A percentile compares a stretch with the other conserved stretches of the same genome.
phyloP scores from a whole-genome alignment of 2,888 invertebrate species.

The Yponomeuta evonymella region DNA sequence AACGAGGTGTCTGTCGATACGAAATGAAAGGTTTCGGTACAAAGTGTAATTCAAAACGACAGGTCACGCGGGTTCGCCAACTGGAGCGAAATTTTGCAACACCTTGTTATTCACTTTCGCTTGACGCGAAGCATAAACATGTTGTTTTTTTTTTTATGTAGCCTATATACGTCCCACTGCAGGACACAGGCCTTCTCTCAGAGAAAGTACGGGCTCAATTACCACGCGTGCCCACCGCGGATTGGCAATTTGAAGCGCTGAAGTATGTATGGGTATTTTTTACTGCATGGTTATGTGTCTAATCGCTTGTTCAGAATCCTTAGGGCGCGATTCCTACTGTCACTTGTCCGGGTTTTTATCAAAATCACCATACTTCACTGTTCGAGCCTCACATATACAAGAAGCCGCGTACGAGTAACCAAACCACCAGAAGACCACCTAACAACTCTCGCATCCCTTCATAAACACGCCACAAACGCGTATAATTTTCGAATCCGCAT shows the following conservation, averaged over 20 bases:
- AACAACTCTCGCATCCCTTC: neutral
- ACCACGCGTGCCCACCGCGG: too few species aligned
- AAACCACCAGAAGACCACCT: neutral
- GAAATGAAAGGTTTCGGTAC: neutral
- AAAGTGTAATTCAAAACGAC: constrained; percentile 23
- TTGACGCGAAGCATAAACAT: neutral
- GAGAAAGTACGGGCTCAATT: too few species aligned
- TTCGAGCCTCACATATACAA: neutral
- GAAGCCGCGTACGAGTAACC: neutral
- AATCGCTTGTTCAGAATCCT: too few species aligned
- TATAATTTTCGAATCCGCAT: constrained; percentile 47
- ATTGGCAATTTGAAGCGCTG: too few species aligned
- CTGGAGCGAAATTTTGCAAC: constrained; percentile 14
- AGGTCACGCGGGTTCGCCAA: constrained; percentile 16
- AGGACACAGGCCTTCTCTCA: too few species aligned
- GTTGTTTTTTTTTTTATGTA: neutral
- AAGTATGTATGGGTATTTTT: too few species aligned
- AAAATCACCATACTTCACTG: neutral
- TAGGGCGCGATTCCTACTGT: too few species aligned
- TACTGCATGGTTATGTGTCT: too few species aligned
- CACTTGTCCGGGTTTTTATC: neutral
- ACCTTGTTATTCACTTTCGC: constrained; percentile 1
- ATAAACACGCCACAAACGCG: constrained; percentile 17
- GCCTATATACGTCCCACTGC: too few species aligned
- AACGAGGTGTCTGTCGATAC: too few species aligned